phyloP scores from a whole-genome alignment of 1,140 invertebrate species.

The Cyclina sinensis region DNA sequence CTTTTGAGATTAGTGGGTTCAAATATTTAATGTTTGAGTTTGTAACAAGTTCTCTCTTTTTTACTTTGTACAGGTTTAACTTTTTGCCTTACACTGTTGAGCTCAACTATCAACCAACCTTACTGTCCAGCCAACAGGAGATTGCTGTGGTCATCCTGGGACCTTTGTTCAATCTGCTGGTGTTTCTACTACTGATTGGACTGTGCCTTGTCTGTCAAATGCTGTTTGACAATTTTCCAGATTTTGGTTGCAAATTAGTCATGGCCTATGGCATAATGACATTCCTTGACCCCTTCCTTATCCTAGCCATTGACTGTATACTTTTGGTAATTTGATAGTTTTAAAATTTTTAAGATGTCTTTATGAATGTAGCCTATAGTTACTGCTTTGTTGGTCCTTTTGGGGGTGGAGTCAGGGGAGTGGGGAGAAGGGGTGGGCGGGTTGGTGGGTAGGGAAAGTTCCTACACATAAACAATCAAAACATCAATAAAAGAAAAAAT shows the following conservation, averaged over 20 bases:
- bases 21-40: too few species aligned
- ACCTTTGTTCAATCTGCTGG: constrained; percentile 79
- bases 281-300: constrained; percentile 81
- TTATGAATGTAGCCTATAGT: too few species aligned
- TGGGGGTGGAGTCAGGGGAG: too few species aligned
- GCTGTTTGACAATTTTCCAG: constrained; percentile 80
- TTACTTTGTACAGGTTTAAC: constrained; percentile 79
- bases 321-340: too few species aligned
- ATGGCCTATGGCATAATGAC: constrained; percentile 81
- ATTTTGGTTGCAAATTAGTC: constrained; percentile 84
- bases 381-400: too few species aligned
- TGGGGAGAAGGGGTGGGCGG: too few species aligned
- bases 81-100: constrained; percentile 84
- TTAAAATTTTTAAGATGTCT: too few species aligned
- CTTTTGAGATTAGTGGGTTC: too few species aligned
- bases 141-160: constrained; percentile 83
- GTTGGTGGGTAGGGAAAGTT: too few species aligned
- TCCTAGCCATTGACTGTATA: constrained; percentile 79
- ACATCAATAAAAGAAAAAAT: too few species aligned
- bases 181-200: constrained; percentile 79
- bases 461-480: too few species aligned
- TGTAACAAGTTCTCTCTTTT: too few species aligned
- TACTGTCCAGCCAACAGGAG: constrained; percentile 81
- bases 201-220: constrained; percentile 78
- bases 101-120: constrained; percentile 84